phyloP scores from a whole-genome alignment of 1,140 invertebrate species.

The Drosophila persimilis region DNA sequence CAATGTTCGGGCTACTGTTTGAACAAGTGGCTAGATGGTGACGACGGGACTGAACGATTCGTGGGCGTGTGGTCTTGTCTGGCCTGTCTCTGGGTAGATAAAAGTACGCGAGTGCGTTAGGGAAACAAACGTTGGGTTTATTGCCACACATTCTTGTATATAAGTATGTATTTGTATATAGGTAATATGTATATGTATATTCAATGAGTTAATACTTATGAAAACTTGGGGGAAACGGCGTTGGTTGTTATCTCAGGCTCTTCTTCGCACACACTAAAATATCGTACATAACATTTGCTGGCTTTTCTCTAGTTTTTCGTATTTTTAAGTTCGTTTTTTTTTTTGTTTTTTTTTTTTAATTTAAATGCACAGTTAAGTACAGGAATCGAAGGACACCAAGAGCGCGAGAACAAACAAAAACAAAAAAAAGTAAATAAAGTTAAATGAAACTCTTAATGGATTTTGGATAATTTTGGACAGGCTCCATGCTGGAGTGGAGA shows the following conservation, averaged over 20 bases:
- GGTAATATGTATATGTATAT: constrained; percentile 49
- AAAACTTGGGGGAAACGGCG: constrained; percentile 51
- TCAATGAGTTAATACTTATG: constrained; percentile 78
- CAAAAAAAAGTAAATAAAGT: constrained; percentile 36
- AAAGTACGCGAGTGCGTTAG: constrained; percentile 5
- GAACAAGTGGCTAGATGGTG: constrained; percentile 10
- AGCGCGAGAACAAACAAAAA: constrained; percentile 10
- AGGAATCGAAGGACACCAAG: constrained; percentile 39
- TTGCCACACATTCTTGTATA: constrained; percentile 57
- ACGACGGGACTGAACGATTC: no score
- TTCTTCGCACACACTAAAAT: constrained; percentile 33
- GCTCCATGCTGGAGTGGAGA: background rate
- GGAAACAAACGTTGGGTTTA: constrained; percentile 39
- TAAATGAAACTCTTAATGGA: constrained; percentile 46
- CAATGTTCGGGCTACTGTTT: constrained; percentile 12
- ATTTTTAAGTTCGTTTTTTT: constrained; percentile 10
- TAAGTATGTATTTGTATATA: constrained; percentile 58
- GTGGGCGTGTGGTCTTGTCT: no score
- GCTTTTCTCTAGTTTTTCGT: constrained; percentile 2
- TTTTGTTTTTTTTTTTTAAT: constrained; percentile 29
- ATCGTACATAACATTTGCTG: constrained; percentile 54
- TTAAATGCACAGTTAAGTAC: constrained; percentile 64
- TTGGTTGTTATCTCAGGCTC: constrained; percentile 45
- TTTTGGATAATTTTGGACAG: constrained; percentile 20
- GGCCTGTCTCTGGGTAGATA: background rate